Evolutionary conservation across 2,888 invertebrate species (phyloP).

Genomic region (Trissolcus brochymenae): DNA sequence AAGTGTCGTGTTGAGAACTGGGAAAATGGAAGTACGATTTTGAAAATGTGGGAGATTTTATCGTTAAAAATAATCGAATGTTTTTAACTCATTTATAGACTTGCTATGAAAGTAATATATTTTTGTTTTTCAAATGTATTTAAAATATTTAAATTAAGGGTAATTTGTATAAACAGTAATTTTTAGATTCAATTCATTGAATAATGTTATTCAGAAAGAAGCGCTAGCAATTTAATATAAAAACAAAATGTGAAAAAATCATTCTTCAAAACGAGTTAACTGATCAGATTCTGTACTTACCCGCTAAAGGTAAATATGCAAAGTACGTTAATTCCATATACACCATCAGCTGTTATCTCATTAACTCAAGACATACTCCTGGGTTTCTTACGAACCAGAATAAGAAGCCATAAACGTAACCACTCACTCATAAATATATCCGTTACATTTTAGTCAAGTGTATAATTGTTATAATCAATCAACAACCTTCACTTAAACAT

Average conservation of each 20-base stretch:
- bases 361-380: slow-evolving; percentile 4
- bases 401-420: neutral
- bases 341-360: slow-evolving; percentile 7
- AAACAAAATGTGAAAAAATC: too few species aligned
- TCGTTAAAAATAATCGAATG: slow-evolving; percentile 15
- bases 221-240: too few species aligned
- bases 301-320: neutral
- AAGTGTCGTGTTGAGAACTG: slow-evolving; percentile 12
- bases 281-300: neutral
- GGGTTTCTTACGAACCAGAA: neutral
- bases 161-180: too few species aligned
- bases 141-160: too few species aligned
- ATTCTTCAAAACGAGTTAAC: neutral
- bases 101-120: too few species aligned
- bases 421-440: neutral
- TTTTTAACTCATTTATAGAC: neutral
- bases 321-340: neutral
- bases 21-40: slow-evolving; percentile 7
- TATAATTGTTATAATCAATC: too few species aligned
- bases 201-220: too few species aligned
- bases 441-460: too few species aligned
- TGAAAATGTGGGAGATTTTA: slow-evolving; percentile 14
- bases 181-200: too few species aligned
- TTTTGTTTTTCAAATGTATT: too few species aligned
- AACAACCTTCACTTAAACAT: too few species aligned